Evolutionary conservation across 1,140 invertebrate genomes (phyloP).

Genomic region (Condylostylus longicornis): DNA sequence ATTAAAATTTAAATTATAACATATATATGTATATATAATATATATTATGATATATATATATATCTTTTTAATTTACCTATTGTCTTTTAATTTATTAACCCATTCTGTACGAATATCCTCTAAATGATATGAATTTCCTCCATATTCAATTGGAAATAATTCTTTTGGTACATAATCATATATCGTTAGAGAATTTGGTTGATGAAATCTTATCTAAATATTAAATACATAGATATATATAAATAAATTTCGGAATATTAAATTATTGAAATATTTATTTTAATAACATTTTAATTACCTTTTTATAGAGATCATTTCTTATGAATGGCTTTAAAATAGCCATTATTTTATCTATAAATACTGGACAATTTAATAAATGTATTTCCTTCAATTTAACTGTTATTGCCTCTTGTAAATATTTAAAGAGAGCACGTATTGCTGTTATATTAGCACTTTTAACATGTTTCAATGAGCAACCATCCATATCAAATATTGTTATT

Average conservation of each 20-base stretch:
- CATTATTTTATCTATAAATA: conserved; percentile 44
- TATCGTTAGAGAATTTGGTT: conserved; percentile 40
- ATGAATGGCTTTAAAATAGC: conserved; percentile 45
- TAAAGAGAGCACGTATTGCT: conserved; percentile 32
- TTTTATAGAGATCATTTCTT: conserved; percentile 39
- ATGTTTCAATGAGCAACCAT: conserved; percentile 42
- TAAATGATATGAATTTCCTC: conserved; percentile 40
- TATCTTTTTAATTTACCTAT: no score
- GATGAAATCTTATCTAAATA: conserved; percentile 45
- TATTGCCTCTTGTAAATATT: conserved; percentile 48
- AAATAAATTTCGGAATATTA: no score
- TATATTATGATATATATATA: no score
- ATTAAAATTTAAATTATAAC: no score
- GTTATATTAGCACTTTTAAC: conserved; percentile 44
- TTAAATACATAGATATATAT: no score
- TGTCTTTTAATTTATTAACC: no score
- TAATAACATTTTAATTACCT: conserved; percentile 34
- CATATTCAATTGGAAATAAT: conserved; percentile 48
- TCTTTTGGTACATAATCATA: conserved; percentile 43
- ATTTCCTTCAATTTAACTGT: conserved; percentile 56
- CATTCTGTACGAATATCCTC: no score
- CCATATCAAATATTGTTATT: conserved; percentile 50
- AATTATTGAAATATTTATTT: no score
- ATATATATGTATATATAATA: no score
- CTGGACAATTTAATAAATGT: conserved; percentile 49